Percentiles rank a stretch among this genome's conserved stretches.
These are phyloP conservation scores for Macrotis lagotis DNA, from an alignment of 2,113 vertebrate genomes.

Conservation along the genomic window DNA sequence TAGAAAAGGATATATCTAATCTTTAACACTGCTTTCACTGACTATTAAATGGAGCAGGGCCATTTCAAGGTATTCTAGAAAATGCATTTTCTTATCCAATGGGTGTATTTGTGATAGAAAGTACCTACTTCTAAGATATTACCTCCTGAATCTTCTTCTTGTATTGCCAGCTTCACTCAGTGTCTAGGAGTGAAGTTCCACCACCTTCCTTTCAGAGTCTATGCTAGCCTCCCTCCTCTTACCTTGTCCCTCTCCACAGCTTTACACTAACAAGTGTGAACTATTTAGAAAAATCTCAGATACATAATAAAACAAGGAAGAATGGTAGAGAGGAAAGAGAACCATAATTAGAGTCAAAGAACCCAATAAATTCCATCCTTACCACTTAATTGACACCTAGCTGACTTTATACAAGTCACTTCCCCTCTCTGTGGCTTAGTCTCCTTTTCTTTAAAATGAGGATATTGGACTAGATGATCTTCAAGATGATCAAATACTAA, in stretches of 20 bases:
- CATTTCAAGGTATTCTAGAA: not conserved
- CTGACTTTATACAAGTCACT: not conserved
- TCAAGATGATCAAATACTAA: not conserved
- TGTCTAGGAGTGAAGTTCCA: not conserved
- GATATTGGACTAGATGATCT: not conserved
- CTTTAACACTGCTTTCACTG: constrained; percentile 32
- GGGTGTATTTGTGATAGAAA: constrained; percentile 6
- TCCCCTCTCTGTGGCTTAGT: not conserved
- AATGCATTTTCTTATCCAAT: constrained; percentile 4
- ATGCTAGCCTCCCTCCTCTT: not conserved
- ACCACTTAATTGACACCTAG: too few species aligned
- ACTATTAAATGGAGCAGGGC: not conserved
- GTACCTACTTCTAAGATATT: not conserved
- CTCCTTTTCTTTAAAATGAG: not conserved
- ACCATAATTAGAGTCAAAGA: not conserved
- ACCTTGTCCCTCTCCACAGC: not conserved
- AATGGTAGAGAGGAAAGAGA: not conserved
- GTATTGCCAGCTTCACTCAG: constrained; percentile 7
- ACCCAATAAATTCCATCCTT: too few species aligned
- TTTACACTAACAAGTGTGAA: not conserved
- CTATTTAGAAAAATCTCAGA: not conserved
- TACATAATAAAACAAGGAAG: not conserved
- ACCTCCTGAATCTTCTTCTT: constrained; percentile 23
- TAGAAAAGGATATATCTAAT: not conserved
- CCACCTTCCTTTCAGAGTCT: not conserved